Base-by-base conservation (phyloP, 92 coral and sea anemone genomes). In the Paramuricea clavata region DNA sequence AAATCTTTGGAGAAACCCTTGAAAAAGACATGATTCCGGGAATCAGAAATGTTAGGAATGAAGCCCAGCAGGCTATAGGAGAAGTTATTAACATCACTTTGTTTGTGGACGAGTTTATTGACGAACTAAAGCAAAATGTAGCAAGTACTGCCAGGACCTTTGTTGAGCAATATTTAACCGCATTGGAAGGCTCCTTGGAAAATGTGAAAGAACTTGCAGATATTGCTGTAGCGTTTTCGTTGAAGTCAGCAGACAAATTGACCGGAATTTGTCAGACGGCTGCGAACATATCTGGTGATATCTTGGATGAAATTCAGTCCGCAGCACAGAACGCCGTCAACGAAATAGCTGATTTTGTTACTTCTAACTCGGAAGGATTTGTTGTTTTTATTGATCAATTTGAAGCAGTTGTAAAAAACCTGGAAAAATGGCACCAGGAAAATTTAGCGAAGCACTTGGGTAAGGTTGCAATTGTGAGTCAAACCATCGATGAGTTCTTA, bases 1-100 rank as follows among this genome's bases (percentile, higher is more conserved):
- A 91, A 16, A 86, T 69, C 10, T 94, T 94, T 65, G 96, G 94
- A 67, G 88, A 92, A 72, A 93, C 87, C 57, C 77, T 94, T 30
- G 95, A 96, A 67, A 86, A 71, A 22, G 89, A 89, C 65, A 92
- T 92, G 32, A 93, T 94, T 54, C 88, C 80, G 21, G 82, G 83
- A 2, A 89, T 96, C 12, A 87, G 83, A 50, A 78, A 78, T 56
- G 86, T 94, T 1, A 87, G 91, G 57, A 87, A 91, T 47, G 87
- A 85, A 67, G 59, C 93, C 0, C 98, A 94, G 76, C 88, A 87
- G 25, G 95, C 87, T 6, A 81, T 95, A 0, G 39, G 75, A 12
- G 99, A 96, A 74, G 89, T 95, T 6, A 54, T 84, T 26, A 92
- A 96, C 84, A 93, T 92, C 67, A 94, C 98, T 21, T 42, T 91